These are phyloP conservation scores for Seladonia tumulorum DNA, from an alignment of 2,888 invertebrate genomes.

Conservation along the genomic window DNA sequence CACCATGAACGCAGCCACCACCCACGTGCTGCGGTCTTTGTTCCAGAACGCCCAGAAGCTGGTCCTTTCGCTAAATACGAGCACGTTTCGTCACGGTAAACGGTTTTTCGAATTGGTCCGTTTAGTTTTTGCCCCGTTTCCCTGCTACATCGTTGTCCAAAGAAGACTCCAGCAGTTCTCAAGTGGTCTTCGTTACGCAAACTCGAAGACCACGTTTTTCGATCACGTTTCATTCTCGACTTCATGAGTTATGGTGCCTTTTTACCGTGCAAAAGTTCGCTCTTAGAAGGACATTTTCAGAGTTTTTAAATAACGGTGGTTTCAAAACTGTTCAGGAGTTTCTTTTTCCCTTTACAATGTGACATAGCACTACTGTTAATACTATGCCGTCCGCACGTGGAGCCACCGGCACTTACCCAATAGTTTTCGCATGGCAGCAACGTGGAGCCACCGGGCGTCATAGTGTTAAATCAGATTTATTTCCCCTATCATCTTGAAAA, in stretches of 20 bases:
- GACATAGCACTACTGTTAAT: too few relatives aligned
- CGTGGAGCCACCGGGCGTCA: too few relatives aligned
- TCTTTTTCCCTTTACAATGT: too few relatives aligned
- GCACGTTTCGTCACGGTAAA: conserved; percentile 1
- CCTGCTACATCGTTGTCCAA: not conserved
- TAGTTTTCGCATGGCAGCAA: too few relatives aligned
- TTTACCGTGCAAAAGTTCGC: not conserved
- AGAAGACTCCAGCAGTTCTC: not conserved
- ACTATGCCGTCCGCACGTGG: too few relatives aligned
- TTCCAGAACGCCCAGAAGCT: not conserved
- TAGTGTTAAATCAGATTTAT: too few relatives aligned
- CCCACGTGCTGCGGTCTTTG: conserved; percentile 31
- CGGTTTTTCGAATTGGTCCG: not conserved
- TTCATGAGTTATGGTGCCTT: not conserved
- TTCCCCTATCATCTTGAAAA: too few relatives aligned
- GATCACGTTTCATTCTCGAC: not conserved
- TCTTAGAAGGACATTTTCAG: not conserved
- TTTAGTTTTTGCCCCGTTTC: not conserved
- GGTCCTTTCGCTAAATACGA: conserved; percentile 14
- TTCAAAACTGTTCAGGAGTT: too few relatives aligned
- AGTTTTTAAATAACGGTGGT: too few relatives aligned
- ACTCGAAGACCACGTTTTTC: not conserved
- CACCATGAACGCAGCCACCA: conserved; percentile 16
- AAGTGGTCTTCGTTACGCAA: not conserved
- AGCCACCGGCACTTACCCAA: too few relatives aligned